Conservation (phyloP, 2,113 vertebrate species). For the Gobiocypris rarus region DNA sequence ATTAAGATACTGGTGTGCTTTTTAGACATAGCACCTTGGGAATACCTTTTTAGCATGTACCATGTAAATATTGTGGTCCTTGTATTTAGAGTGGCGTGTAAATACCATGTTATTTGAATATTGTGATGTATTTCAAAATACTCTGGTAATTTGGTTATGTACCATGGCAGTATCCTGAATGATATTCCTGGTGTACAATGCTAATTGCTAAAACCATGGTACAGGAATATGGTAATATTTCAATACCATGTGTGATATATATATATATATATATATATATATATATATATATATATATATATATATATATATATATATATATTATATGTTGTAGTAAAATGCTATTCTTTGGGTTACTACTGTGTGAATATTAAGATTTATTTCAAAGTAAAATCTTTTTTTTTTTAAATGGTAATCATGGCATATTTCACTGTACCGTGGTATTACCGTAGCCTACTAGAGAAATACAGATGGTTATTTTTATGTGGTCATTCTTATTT, state of each 20-base stretch:
- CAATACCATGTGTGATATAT: too few species aligned
- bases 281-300: too few species aligned
- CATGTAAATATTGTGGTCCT: background rate
- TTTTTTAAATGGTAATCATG: too few species aligned
- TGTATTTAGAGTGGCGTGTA: background rate
- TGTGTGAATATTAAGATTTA: background rate
- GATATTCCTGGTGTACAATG: too few species aligned
- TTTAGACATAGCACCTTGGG: background rate
- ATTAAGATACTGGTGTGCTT: background rate
- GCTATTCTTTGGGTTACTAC: background rate
- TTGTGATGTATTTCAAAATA: background rate
- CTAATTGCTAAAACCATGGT: too few species aligned
- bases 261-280: too few species aligned
- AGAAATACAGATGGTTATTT: slow-evolving; percentile 1
- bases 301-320: too few species aligned
- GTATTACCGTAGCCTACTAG: background rate
- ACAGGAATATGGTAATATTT: too few species aligned
- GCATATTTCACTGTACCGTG: background rate
- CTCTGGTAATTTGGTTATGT: background rate
- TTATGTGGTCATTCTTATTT: background rate
- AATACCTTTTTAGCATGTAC: background rate
- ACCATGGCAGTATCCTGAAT: background rate
- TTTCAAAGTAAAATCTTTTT: too few species aligned
- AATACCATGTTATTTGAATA: background rate
- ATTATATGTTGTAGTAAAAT: too few species aligned